Evolutionary conservation across 2,113 vertebrate species (phyloP).

Genomic region (Himantopus leucocephalus): DNA sequence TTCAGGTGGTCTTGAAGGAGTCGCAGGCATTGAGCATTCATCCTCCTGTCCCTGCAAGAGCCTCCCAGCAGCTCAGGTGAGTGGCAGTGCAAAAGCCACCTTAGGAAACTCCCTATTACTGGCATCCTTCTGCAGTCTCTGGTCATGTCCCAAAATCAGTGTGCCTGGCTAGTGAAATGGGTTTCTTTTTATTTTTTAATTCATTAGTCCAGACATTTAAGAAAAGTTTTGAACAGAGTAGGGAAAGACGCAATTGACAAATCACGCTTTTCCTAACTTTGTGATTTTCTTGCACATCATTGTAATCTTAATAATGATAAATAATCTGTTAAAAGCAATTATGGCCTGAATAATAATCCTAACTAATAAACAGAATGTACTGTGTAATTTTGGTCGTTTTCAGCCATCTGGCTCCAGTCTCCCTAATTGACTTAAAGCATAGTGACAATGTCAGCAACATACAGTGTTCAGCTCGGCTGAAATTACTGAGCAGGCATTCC

Average conservation of each 20-base stretch:
- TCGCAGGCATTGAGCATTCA: background rate
- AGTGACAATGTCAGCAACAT: conserved; percentile 4
- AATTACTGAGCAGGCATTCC: background rate
- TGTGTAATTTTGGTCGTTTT: conserved; percentile 53
- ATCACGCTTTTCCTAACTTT: background rate
- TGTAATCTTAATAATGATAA: conserved; percentile 50
- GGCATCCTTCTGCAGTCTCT: background rate
- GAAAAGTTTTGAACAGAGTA: background rate
- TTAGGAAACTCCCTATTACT: background rate
- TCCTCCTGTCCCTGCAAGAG: background rate
- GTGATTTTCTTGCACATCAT: background rate
- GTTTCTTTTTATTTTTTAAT: background rate
- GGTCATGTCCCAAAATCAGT: background rate
- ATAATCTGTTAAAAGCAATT: conserved; percentile 65
- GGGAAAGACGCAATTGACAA: background rate
- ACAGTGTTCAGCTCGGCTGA: background rate
- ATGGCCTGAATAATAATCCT: conserved; percentile 52
- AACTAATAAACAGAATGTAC: conserved; percentile 64
- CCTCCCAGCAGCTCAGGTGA: background rate
- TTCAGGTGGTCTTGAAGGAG: background rate
- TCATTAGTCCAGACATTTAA: background rate
- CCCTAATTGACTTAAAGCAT: conserved; percentile 56
- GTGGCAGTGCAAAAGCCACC: background rate
- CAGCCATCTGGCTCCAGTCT: conserved; percentile 63
- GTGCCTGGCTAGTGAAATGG: background rate